These are phyloP conservation scores for Gephyroberyx darwinii DNA, from an alignment of 2,797 vertebrate species.

Conservation along the genomic window DNA sequence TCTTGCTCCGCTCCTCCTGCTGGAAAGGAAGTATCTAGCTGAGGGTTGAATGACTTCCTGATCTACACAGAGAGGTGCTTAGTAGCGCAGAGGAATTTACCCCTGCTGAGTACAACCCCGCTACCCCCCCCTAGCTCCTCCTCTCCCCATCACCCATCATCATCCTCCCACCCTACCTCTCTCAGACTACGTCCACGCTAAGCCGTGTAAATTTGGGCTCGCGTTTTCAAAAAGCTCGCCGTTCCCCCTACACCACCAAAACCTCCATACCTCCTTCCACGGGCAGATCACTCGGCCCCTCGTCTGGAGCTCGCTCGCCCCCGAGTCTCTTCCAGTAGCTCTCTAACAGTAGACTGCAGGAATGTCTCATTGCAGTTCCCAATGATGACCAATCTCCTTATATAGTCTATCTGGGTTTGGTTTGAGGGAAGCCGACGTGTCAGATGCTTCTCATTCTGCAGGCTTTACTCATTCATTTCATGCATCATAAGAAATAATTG, in stretches of 20 bases:
- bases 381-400: no score
- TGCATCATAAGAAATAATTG: neutral
- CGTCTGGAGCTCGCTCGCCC: no score
- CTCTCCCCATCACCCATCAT: slow-evolving; percentile 39
- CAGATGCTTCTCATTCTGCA: neutral
- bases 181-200: no score
- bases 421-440: neutral
- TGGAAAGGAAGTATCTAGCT: slow-evolving; percentile 30
- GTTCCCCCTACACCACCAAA: neutral
- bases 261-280: neutral
- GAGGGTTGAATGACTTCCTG: slow-evolving; percentile 65
- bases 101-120: slow-evolving; percentile 46
- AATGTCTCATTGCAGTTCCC: no score
- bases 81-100: slow-evolving; percentile 61
- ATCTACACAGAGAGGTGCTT: slow-evolving; percentile 50
- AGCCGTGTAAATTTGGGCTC: no score
- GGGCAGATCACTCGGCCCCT: no score
- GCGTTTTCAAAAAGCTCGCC: neutral
- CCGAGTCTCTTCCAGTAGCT: no score
- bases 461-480: no score
- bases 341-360: no score
- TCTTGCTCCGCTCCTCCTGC: slow-evolving; percentile 1
- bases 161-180: slow-evolving; percentile 16
- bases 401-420: no score
- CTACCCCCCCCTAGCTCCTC: slow-evolving; percentile 17